Percentiles rank a stretch among this genome's conserved stretches.
phyloP scores from a whole-genome alignment of 2,888 invertebrate genomes.

The Linnaemya tessellans region DNA sequence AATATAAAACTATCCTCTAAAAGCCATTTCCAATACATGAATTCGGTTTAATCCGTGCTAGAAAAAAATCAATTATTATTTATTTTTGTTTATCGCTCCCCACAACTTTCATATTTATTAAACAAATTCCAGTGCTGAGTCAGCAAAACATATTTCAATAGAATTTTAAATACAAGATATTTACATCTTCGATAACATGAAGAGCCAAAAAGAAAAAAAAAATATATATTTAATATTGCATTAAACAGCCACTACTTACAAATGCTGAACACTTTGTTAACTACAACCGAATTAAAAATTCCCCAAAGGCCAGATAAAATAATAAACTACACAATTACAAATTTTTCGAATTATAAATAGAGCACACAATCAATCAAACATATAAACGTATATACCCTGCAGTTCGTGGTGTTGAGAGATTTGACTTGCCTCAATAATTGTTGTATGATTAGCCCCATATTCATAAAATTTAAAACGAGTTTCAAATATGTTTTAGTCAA shows the following conservation, averaged over 20 bases:
- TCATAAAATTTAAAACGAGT: no score
- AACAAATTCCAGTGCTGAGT: conserved; percentile 3
- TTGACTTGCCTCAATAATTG: no score
- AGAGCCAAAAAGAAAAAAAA: conserved; percentile 10
- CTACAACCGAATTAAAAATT: conserved; percentile 53
- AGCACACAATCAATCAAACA: neutral
- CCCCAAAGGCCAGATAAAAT: conserved; percentile 39
- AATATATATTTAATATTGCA: conserved; percentile 14
- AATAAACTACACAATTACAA: conserved; percentile 17
- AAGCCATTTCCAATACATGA: no score
- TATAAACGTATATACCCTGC: neutral
- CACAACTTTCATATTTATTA: neutral
- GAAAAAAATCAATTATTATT: neutral
- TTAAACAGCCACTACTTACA: conserved; percentile 13
- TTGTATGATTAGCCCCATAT: no score
- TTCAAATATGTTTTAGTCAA: no score
- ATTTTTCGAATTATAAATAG: neutral
- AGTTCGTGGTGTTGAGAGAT: neutral
- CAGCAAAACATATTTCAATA: neutral
- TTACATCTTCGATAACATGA: conserved; percentile 2
- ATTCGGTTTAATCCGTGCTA: no score
- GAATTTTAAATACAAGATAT: neutral
- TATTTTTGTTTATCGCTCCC: neutral
- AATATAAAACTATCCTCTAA: no score
- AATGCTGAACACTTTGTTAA: conserved; percentile 23